Base-by-base conservation (phyloP, 2,797 vertebrate genomes). In the Scolopax bukidnonensis region DNA sequence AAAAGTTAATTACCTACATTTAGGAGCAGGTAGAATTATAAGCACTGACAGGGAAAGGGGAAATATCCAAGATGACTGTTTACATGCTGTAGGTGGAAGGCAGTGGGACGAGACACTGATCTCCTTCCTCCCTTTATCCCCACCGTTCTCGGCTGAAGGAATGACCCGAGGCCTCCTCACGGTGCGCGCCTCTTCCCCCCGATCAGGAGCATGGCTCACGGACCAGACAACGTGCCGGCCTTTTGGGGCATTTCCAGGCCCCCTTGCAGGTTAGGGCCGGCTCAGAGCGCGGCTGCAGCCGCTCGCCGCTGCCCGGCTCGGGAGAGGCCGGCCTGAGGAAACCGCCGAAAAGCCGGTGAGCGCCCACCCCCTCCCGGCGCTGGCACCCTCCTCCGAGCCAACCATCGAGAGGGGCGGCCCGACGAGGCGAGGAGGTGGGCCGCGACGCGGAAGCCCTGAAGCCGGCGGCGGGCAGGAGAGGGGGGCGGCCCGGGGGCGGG, bases 141-240 rank as follows among this genome's bases (percentile, higher is more conserved):
- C 18, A 19, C 30, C 10, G 23, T 50, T 57, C 32, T 12, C 11
- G 45, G 16, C 23, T 0, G 6, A 6, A 50, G 47, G 28, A 24
- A 4, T 0, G 23, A 15, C 47, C 41, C 9, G 17, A 50, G 68
- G 54, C 40, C 47, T 43, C 27, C 19, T 11, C 4, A 8, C 6
- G 10, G 41, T 5, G 4, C 30, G 0, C 3, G 0, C 15, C 19
- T 7, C 10, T n/a, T 32, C 18, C 13, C 21, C 21, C 18, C 4
- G 4, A 20, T 18, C 15, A 10, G 12, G 12, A 4, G 3, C 25
- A 11, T 1, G 21, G 24, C 59, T 30, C 3, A 16, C 3, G 20
- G 43, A 8, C 25, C 0, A 38, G 23, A 5, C 5, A 6, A n/a
- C 16, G 32, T 10, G 16, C 27, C 43, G 27, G n/a, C 24, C 30